Percentiles rank a stretch among this genome's conserved stretches.
These are phyloP conservation scores for Narcine bancroftii DNA, from an alignment of 2,113 vertebrate genomes.

Conservation along the genomic window DNA sequence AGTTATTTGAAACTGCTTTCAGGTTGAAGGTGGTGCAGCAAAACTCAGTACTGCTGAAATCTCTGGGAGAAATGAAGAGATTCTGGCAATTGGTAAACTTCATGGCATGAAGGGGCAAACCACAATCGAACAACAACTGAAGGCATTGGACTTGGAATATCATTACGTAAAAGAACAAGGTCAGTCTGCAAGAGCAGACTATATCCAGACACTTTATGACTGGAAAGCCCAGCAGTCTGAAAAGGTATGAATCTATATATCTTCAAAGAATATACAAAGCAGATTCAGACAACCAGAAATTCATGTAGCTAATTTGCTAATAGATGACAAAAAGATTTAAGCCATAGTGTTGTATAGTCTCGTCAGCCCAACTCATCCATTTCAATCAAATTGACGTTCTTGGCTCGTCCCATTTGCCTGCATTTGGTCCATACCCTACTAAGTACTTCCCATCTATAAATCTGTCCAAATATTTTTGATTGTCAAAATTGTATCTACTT, in stretches of 20 bases:
- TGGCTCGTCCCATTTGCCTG: no score
- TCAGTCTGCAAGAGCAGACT: constrained; percentile 52
- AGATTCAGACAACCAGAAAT: neutral
- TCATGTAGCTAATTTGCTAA: neutral
- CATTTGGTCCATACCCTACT: no score
- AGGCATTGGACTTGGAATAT: constrained; percentile 55
- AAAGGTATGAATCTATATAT: constrained; percentile 45
- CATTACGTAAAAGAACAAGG: constrained; percentile 54
- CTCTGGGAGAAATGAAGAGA: constrained; percentile 51
- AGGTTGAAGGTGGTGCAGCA: constrained; percentile 43
- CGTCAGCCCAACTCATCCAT: no score
- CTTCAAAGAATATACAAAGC: neutral
- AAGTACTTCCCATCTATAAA: no score
- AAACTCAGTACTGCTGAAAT: constrained; percentile 49
- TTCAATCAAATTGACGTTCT: no score
- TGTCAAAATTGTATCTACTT: no score
- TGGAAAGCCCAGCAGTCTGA: constrained; percentile 54
- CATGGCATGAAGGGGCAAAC: constrained; percentile 49
- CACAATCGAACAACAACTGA: constrained; percentile 52
- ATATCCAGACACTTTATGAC: constrained; percentile 54
- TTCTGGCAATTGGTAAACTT: constrained; percentile 56
- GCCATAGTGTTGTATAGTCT: no score
- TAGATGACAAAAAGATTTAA: neutral
- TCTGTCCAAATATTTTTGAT: no score
- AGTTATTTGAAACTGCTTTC: neutral